Evolutionary conservation across 2,888 invertebrate genomes (phyloP).

Genomic region (Punctoribates punctum): DNA sequence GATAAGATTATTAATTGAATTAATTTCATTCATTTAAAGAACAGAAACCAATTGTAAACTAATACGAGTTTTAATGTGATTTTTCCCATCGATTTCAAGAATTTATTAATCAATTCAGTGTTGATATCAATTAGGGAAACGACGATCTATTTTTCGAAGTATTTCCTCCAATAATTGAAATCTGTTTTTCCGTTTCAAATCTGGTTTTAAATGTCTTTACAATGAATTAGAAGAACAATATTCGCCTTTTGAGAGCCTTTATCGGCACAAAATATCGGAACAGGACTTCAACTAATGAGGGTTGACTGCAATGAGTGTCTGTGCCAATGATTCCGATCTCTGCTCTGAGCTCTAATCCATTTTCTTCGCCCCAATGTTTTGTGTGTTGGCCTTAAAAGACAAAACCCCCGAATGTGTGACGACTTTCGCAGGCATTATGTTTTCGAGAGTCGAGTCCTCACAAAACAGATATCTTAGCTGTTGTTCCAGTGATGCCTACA

Average conservation of each 20-base stretch:
- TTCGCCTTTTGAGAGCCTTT: background rate
- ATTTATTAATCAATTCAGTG: no score
- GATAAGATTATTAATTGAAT: slow-evolving; percentile 11
- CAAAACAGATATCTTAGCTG: no score
- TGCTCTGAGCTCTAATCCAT: background rate
- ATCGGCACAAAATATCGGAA: background rate
- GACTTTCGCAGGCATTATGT: no score
- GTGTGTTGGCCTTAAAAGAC: background rate
- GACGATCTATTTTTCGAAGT: no score
- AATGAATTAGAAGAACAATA: background rate
- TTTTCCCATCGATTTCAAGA: background rate
- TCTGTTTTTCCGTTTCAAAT: no score
- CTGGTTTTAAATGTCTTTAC: no score
- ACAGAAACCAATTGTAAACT: background rate
- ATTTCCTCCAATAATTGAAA: no score
- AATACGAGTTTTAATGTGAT: background rate
- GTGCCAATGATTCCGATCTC: background rate
- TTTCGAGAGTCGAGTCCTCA: no score
- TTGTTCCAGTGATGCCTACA: background rate
- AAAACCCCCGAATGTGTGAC: background rate
- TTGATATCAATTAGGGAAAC: no score
- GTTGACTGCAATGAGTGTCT: background rate
- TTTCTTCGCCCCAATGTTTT: background rate
- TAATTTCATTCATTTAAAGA: background rate
- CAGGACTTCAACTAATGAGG: background rate